Evolutionary conservation across 1,140 invertebrate genomes (phyloP), one percentile per base, ranked within the genome.

Genomic region (Acromyrmex heyeri): DNA sequence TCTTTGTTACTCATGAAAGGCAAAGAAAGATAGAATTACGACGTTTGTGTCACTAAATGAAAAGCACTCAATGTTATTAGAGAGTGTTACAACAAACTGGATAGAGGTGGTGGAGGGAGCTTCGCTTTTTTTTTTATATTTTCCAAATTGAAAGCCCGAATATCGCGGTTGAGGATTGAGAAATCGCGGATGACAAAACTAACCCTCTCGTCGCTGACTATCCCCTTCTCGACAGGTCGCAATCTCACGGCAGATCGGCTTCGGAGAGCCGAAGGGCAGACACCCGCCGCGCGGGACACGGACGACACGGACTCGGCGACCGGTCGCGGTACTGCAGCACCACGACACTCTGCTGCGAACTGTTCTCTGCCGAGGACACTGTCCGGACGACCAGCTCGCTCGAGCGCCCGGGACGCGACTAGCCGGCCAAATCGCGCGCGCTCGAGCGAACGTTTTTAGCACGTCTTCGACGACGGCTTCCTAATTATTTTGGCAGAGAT

Each of bases 401-500:
- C 91, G 88, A 87, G 93, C 93, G 92, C 94, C 94, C 94, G 93
- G 94, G 94, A 93, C 91, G 92, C 92, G 92, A 93, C 92, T 93
- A 93, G 91, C 88, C 92, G 88, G 92, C 93, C 92, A 93, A 95
- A 93, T 93, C 91, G 92, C 94, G 92, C 94, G 92, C 94, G 93
- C 91, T 95, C 95, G 95, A 96, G 96, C 96, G 96, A 95, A 97
- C 96, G 96, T 95, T 97, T 97, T 97, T 97, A 97, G 96, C 96
- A 96, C 96, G 95, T 95, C 95, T 95, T 94, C 95, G 95, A 95
- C 88, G 95, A 96, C 95, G 96, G 96, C 96, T 97, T 96, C 96
- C 96, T 97, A 97, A 97, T 97, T 96, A 97, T 97, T 97, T 97
- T 97, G 96, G 96, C 96, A 97, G 96, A 95, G 96, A 78, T 88